phyloP scores from a whole-genome alignment of 2,797 vertebrate species.

The Argentina silus region DNA sequence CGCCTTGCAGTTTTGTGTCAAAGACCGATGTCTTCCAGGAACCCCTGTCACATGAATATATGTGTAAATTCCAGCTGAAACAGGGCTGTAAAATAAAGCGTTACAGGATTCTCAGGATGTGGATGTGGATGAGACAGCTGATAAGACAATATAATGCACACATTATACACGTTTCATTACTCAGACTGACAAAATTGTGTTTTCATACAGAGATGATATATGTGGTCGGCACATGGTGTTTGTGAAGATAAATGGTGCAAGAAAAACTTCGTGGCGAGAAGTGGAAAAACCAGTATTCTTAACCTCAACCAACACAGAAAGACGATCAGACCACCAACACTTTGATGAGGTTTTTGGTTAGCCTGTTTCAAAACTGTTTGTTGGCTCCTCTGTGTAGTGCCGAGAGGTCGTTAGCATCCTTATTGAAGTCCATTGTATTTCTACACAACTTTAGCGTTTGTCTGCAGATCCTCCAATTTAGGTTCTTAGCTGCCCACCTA shows the following conservation, averaged over 20 bases:
- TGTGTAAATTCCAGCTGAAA: not conserved
- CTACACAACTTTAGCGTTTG: slow-evolving; percentile 6
- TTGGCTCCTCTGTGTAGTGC: slow-evolving; percentile 42
- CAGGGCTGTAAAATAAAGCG: too few relatives aligned
- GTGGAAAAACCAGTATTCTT: slow-evolving; percentile 23
- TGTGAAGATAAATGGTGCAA: slow-evolving; percentile 36
- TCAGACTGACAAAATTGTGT: not conserved
- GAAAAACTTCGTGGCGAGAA: slow-evolving; percentile 31
- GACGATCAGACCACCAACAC: slow-evolving; percentile 51
- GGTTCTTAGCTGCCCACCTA: slow-evolving; percentile 36
- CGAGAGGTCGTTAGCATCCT: slow-evolving; percentile 23
- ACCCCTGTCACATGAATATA: slow-evolving; percentile 21
- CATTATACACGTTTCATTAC: not conserved
- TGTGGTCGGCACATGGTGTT: slow-evolving; percentile 27
- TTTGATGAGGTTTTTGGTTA: slow-evolving; percentile 58
- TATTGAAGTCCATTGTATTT: slow-evolving; percentile 30
- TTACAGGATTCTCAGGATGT: not conserved
- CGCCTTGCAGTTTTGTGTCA: slow-evolving; percentile 53
- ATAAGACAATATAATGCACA: not conserved
- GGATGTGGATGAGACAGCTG: not conserved
- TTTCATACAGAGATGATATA: slow-evolving; percentile 26
- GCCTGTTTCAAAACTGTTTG: slow-evolving; percentile 32
- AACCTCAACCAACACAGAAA: slow-evolving; percentile 45
- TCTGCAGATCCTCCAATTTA: slow-evolving; percentile 44
- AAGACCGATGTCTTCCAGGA: slow-evolving; percentile 56